A percentile compares a stretch with the other conserved stretches of the same genome.
Conservation (phyloP, 2,113 vertebrate genomes). For the Cyrtonyx montezumae region DNA sequence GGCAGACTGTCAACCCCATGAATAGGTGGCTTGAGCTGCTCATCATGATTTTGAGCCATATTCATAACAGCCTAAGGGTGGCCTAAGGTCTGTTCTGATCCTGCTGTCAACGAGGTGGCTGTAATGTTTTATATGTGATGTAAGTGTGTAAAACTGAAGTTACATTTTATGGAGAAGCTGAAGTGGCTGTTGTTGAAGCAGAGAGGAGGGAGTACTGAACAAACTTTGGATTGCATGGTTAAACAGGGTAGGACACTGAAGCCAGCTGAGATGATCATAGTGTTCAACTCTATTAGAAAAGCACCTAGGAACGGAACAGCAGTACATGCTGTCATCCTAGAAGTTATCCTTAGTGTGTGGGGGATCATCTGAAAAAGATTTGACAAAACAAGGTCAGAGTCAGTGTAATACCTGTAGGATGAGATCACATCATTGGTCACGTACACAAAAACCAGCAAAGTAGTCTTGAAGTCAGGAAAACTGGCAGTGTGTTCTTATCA, state of each 20-base stretch:
- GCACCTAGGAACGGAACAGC: background rate
- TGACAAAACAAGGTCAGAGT: background rate
- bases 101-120: background rate
- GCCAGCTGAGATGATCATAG: background rate
- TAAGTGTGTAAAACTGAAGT: background rate
- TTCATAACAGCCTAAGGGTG: rapidly evolving
- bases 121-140: background rate
- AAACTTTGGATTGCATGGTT: background rate
- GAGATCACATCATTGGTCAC: background rate
- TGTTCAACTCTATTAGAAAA: background rate
- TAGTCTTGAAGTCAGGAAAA: background rate
- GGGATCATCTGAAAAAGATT: background rate
- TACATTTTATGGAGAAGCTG: background rate
- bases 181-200: background rate
- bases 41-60: background rate
- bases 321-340: background rate
- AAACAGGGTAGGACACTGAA: background rate
- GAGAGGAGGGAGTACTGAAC: background rate
- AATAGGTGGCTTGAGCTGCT: background rate
- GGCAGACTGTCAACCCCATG: background rate
- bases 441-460: background rate
- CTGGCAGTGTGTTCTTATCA: background rate
- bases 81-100: background rate
- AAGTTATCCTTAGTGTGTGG: background rate
- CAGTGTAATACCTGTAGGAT: background rate